Conservation (phyloP, 2,797 vertebrate genomes). For the Rhinogobio ventralis region DNA sequence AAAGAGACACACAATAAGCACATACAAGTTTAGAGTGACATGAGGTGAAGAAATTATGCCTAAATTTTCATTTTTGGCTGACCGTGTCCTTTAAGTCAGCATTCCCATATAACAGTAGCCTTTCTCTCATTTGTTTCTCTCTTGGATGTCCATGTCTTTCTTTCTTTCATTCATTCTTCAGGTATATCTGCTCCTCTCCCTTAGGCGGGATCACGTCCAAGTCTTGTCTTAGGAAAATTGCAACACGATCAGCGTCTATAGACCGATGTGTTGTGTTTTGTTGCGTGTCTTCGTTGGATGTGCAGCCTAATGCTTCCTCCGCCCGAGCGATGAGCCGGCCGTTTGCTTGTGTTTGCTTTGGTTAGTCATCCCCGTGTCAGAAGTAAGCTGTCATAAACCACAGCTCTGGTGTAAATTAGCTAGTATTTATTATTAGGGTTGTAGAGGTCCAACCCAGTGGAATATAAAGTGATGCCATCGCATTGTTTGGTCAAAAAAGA, state of each 20-base stretch:
- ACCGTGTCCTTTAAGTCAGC: constrained; percentile 10
- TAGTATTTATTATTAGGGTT: constrained; percentile 52
- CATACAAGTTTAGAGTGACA: neutral
- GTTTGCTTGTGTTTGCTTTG: constrained; percentile 44
- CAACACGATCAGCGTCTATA: constrained; percentile 23
- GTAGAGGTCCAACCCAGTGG: constrained; percentile 50
- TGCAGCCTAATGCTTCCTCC: constrained; percentile 48
- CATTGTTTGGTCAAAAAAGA: constrained; percentile 30
- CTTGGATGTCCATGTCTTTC: constrained; percentile 2
- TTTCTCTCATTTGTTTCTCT: constrained; percentile 36
- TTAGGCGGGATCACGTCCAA: constrained; percentile 45
- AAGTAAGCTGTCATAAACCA: constrained; percentile 39
- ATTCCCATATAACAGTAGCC: constrained; percentile 12
- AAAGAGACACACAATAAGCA: neutral
- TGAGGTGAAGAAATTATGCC: constrained; percentile 22
- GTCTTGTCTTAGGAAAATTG: constrained; percentile 43
- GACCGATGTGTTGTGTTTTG: constrained; percentile 38
- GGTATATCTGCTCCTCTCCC: constrained; percentile 49
- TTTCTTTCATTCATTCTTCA: constrained; percentile 26
- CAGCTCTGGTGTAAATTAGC: constrained; percentile 48
- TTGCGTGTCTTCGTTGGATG: constrained; percentile 50
- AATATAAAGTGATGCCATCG: constrained; percentile 45
- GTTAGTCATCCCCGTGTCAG: constrained; percentile 32
- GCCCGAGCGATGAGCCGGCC: neutral
- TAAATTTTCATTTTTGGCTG: neutral